Base-by-base conservation (phyloP, 2,113 vertebrate species). In the Sphaerodactylus townsendi region DNA sequence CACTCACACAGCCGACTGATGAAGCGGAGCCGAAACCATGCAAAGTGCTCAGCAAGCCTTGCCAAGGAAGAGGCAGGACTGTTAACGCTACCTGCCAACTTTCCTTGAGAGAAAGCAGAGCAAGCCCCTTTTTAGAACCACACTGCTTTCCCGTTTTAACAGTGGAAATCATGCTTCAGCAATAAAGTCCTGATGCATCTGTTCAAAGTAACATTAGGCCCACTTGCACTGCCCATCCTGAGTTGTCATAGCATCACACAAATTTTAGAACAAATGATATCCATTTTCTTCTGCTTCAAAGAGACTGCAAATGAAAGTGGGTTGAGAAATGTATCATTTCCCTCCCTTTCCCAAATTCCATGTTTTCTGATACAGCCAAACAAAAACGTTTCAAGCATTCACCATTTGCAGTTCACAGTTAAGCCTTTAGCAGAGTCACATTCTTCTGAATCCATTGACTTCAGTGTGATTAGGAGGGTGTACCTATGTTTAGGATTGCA, bases 181-280 rank as follows among this genome's bases (percentile, higher is more conserved):
- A 90, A 84, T 44, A 78, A 93, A 93, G 87, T 88, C 66, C 88
- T 88, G 83, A 87, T 91, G 91, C 85, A 91, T 86, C 82, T 89
- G 70, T n/a, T 77, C 39, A 41, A 85, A 91, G 93, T 90, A 90
- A 93, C 91, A 86, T 89, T 90, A 85, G 82, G 92, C 53, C 88
- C 93, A 89, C 92, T 93, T 89, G 91, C 90, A 23, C 30, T 70
- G 88, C 65, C 90, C 90, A 93, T 93, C 91, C 93, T 91, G 87
- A 69, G 87, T 91, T 77, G 77, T 48, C 66, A 44, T 70, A 78
- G 30, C 37, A 92, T 95, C 92, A 92, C 48, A 77, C 21, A 30
- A 62, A 44, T 77, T 59, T 77, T 91, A 91, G 86, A 71, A 1
- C 85, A 65, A 81, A 86, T 89, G 44, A 59, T 73, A 21, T 93